Evolutionary conservation across 2,888 invertebrate genomes (phyloP).

Genomic region (Nezara viridula): DNA sequence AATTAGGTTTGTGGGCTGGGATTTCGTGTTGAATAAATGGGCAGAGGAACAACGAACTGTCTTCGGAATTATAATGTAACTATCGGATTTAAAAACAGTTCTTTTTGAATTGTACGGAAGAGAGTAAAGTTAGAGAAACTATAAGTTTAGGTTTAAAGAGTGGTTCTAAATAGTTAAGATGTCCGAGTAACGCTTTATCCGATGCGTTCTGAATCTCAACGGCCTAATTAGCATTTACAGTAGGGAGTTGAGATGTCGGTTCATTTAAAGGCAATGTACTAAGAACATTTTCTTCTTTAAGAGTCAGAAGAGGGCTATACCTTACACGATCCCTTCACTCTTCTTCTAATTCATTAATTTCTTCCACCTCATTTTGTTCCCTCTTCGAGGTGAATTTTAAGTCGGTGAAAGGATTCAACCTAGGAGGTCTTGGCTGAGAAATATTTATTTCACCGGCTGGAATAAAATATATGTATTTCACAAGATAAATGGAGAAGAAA

Average conservation of each 20-base stretch:
- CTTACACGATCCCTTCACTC: background rate
- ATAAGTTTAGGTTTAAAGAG: background rate
- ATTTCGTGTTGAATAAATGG: too few species aligned
- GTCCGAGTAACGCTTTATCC: background rate
- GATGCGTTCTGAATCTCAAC: background rate
- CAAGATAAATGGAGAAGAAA: too few species aligned
- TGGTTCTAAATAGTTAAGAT: background rate
- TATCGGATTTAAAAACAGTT: too few species aligned
- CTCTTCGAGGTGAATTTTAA: slow-evolving; percentile 13
- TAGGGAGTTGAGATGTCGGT: slow-evolving; percentile 19
- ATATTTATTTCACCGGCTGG: background rate
- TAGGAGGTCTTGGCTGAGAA: background rate
- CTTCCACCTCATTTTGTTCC: slow-evolving; percentile 36
- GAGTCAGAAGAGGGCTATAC: background rate
- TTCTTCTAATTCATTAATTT: slow-evolving; percentile 46
- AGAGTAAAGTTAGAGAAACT: background rate
- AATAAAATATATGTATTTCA: too few species aligned
- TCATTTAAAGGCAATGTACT: slow-evolving; percentile 40
- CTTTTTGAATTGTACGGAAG: background rate
- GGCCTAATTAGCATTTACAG: slow-evolving; percentile 32
- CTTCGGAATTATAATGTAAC: too few species aligned
- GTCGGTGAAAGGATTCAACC: background rate
- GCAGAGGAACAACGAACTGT: too few species aligned
- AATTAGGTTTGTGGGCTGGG: too few species aligned
- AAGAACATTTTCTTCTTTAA: slow-evolving; percentile 7